Percentiles rank a stretch among this genome's conserved stretches.
Evolutionary conservation across 2,888 invertebrate genomes (phyloP).

Genomic region (Eupithecia abbreviata): DNA sequence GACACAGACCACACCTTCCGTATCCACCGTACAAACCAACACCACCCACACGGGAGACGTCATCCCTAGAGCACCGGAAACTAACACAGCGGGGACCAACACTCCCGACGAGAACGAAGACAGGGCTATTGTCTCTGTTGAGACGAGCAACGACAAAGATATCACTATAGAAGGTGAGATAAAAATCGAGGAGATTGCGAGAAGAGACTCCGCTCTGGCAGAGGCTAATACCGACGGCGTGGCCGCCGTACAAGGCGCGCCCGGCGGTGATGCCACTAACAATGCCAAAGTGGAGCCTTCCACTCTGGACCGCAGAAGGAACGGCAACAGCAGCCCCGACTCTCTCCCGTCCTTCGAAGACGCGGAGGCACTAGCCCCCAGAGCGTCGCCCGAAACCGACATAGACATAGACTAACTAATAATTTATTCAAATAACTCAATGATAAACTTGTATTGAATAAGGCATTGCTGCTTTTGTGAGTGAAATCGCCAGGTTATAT

Average conservation of each 20-base stretch:
- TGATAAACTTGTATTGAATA: slow-evolving; percentile 37
- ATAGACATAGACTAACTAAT: slow-evolving; percentile 66
- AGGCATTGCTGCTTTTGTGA: slow-evolving; percentile 61
- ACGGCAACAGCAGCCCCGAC: slow-evolving; percentile 38
- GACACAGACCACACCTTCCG: slow-evolving; percentile 76
- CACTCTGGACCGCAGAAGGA: slow-evolving; percentile 75
- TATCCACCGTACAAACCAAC: slow-evolving; percentile 76
- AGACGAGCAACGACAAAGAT: slow-evolving; percentile 54
- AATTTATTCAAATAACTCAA: slow-evolving; percentile 44
- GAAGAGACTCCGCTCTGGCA: slow-evolving; percentile 56
- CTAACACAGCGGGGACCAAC: slow-evolving; percentile 61
- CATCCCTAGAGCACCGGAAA: slow-evolving; percentile 57
- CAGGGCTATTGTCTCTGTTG: slow-evolving; percentile 30
- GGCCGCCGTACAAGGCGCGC: slow-evolving; percentile 40
- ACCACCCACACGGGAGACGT: slow-evolving; percentile 77
- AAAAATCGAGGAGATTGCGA: slow-evolving; percentile 71
- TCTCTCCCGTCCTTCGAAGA: slow-evolving; percentile 10
- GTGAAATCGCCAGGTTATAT: slow-evolving; percentile 45
- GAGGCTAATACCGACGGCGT: slow-evolving; percentile 52
- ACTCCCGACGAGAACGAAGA: slow-evolving; percentile 57
- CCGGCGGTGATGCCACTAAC: slow-evolving; percentile 47
- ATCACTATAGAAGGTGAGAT: slow-evolving; percentile 54
- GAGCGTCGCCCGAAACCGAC: slow-evolving; percentile 70
- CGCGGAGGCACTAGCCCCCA: slow-evolving; percentile 49
- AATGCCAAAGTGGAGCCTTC: slow-evolving; percentile 50